These are phyloP conservation scores for Sussaba pulchella DNA, from an alignment of 2,888 invertebrate species.

Conservation along the genomic window DNA sequence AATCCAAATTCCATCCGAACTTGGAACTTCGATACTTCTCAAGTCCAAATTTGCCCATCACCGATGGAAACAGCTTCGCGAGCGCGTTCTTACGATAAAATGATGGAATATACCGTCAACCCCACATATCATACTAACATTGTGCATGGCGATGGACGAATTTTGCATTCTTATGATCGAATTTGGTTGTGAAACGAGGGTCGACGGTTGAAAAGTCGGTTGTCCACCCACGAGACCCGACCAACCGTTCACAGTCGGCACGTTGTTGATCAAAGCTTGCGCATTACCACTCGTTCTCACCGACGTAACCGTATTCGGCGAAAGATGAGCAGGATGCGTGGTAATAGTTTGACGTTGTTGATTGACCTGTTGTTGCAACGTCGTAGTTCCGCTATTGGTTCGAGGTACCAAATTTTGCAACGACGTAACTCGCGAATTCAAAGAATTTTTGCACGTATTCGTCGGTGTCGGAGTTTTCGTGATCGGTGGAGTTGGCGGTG, in stretches of 20 bases:
- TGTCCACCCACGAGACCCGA: conserved; percentile 84
- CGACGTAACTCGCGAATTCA: conserved; percentile 74
- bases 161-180: conserved; percentile 81
- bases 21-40: too few species aligned
- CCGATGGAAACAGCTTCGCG: too few species aligned
- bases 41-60: too few species aligned
- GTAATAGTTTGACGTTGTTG: conserved; percentile 78
- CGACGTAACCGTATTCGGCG: conserved; percentile 76
- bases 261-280: conserved; percentile 81
- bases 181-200: conserved; percentile 79
- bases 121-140: conserved; percentile 81
- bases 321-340: conserved; percentile 78
- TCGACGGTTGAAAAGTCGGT: conserved; percentile 82
- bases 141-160: conserved; percentile 80
- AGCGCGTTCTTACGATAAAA: too few species aligned
- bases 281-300: conserved; percentile 76
- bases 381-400: conserved; percentile 73
- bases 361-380: conserved; percentile 81
- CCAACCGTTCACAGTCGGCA: conserved; percentile 84
- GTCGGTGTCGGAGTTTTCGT: conserved; percentile 80
- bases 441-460: conserved; percentile 78
- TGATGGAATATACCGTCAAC: too few species aligned
- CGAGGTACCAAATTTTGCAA: conserved; percentile 75
- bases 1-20: too few species aligned
- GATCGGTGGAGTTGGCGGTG: conserved; percentile 90